Evolutionary conservation across 2,888 invertebrate genomes (phyloP).

Genomic region (Diabrotica balteata): DNA sequence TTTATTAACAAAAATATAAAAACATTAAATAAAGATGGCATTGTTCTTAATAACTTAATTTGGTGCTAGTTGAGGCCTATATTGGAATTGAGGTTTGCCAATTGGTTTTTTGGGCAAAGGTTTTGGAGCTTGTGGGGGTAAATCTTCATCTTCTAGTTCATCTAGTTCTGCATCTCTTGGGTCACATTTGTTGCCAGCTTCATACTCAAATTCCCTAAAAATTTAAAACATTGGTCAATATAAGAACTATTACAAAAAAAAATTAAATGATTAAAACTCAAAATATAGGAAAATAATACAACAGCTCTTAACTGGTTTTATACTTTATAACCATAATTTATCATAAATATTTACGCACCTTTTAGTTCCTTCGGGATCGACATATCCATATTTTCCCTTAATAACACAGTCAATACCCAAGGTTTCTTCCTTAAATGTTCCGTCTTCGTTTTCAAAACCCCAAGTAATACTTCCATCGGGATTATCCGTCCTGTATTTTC

Average conservation of each 20-base stretch:
- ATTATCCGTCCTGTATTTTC: conserved; percentile 78
- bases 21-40: conserved; percentile 30
- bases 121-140: conserved; percentile 35
- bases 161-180: conserved; percentile 60
- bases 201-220: conserved; percentile 77
- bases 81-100: conserved; percentile 44
- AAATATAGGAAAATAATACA: not conserved
- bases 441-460: conserved; percentile 90
- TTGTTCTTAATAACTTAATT: conserved; percentile 18
- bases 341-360: conserved; percentile 44
- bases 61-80: conserved; percentile 37
- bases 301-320: no score
- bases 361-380: conserved; percentile 82
- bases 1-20: conserved; percentile 36
- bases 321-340: no score
- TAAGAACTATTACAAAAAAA: no score
- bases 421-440: conserved; percentile 84
- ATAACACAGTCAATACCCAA: conserved; percentile 71
- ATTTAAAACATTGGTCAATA: not conserved
- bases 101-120: conserved; percentile 37
- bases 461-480: conserved; percentile 83
- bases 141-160: conserved; percentile 49
- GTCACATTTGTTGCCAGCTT: conserved; percentile 79
- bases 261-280: no score
- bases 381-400: conserved; percentile 75